These are phyloP conservation scores for Standfussiana lucernea DNA, from an alignment of 2,888 invertebrate species.

Conservation along the genomic window DNA sequence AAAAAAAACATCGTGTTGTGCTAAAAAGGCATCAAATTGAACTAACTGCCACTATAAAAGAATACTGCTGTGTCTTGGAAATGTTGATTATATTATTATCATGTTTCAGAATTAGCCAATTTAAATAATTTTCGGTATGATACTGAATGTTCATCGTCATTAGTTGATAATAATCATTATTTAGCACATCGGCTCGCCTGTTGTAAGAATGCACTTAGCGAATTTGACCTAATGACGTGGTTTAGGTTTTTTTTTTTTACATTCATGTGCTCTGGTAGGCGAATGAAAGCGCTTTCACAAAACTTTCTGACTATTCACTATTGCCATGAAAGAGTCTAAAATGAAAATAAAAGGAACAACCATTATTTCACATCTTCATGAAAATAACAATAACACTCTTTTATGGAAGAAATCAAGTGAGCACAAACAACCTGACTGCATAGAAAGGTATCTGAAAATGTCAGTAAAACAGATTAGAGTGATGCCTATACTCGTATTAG, in stretches of 20 bases:
- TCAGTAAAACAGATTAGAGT: slow-evolving; percentile 67
- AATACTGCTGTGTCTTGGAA: slow-evolving; percentile 8
- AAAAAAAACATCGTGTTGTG: slow-evolving; percentile 17
- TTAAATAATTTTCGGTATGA: slow-evolving; percentile 37
- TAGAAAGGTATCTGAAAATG: slow-evolving; percentile 62
- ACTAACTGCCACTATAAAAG: slow-evolving; percentile 14
- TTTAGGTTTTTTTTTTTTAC: slow-evolving; percentile 23
- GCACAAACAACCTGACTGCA: slow-evolving; percentile 16
- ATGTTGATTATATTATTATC: slow-evolving; percentile 45
- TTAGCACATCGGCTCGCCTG: slow-evolving; percentile 29
- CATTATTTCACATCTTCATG: slow-evolving; percentile 15
- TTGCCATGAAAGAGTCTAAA: slow-evolving; percentile 14
- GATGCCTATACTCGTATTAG: slow-evolving; percentile 67
- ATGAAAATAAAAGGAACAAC: slow-evolving; percentile 26
- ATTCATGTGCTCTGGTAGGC: slow-evolving; percentile 10
- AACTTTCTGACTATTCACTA: slow-evolving; percentile 44
- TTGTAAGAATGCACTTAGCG: slow-evolving; percentile 27
- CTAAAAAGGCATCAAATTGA: slow-evolving; percentile 29
- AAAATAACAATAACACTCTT: slow-evolving; percentile 19
- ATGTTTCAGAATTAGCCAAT: slow-evolving; percentile 46
- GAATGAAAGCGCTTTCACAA: slow-evolving; percentile 52
- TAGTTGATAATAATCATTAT: slow-evolving; percentile 49
- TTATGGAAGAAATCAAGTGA: slow-evolving; percentile 11
- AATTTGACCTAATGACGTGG: slow-evolving; percentile 40
- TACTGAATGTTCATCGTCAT: slow-evolving; percentile 32